Conservation (phyloP, 2,888 invertebrate genomes). For the Amaurobius ferox region DNA sequence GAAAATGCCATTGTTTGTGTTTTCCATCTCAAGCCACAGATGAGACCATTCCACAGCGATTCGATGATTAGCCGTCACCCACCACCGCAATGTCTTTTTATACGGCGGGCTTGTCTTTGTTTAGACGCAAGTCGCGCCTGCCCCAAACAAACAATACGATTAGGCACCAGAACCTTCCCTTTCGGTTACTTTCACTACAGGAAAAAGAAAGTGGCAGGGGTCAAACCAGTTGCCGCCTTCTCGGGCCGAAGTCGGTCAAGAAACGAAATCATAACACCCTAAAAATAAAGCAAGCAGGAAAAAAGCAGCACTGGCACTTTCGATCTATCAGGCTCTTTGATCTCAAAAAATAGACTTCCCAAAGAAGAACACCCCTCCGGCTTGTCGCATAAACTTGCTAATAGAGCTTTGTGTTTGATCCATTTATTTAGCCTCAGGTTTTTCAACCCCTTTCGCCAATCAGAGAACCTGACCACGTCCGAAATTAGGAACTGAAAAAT, state of each 20-base stretch:
- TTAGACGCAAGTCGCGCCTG: too few relatives aligned
- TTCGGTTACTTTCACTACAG: neutral
- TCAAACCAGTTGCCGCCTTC: constrained; percentile 7
- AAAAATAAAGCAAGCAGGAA: constrained; percentile 54
- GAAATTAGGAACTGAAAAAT: constrained; percentile 17
- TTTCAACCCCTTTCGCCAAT: constrained; percentile 43
- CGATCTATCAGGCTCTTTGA: constrained; percentile 26
- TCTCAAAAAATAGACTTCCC: constrained; percentile 30
- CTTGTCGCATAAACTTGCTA: constrained; percentile 4
- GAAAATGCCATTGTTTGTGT: too few relatives aligned
- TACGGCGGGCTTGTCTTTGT: too few relatives aligned
- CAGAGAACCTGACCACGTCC: constrained; percentile 44
- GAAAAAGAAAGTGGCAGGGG: neutral
- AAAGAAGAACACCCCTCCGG: neutral
- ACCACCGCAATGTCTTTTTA: too few relatives aligned
- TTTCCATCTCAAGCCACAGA: too few relatives aligned
- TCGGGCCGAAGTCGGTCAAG: constrained; percentile 1
- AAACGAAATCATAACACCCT: constrained; percentile 24
- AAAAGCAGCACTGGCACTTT: constrained; percentile 20
- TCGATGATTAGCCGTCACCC: too few relatives aligned
- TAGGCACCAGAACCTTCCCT: too few relatives aligned
- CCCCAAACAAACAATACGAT: too few relatives aligned
- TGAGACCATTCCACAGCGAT: too few relatives aligned
- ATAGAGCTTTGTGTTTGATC: constrained; percentile 51
- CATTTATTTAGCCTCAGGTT: constrained; percentile 55